These are phyloP conservation scores for Phoeniculus purpureus DNA, from an alignment of 2,797 vertebrate genomes.

Conservation along the genomic window DNA sequence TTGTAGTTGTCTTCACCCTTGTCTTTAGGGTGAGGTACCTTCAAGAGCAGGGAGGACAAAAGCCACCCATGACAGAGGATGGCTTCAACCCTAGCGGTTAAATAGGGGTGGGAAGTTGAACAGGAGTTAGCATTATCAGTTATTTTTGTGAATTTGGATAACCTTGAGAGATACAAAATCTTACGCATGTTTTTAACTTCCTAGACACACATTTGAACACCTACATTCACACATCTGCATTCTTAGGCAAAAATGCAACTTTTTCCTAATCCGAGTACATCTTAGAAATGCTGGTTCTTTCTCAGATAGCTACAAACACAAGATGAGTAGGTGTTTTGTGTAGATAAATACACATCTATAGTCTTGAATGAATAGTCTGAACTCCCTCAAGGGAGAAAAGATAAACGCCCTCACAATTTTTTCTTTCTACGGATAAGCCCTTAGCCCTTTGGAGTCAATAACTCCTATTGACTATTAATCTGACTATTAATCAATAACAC, in stretches of 20 bases:
- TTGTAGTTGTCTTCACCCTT: not conserved
- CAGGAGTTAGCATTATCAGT: accelerated
- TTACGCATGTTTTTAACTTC: not conserved
- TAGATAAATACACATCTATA: not conserved
- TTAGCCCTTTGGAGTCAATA: not conserved
- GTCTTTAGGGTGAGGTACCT: not conserved
- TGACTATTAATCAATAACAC: not conserved
- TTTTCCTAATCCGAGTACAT: not conserved
- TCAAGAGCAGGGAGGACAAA: not conserved
- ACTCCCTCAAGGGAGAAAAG: not conserved
- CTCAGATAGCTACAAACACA: not conserved
- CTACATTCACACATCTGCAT: not conserved
- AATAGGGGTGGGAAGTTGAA: not conserved
- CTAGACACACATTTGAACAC: not conserved
- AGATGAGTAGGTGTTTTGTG: not conserved
- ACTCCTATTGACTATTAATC: not conserved
- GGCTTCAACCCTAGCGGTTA: not conserved
- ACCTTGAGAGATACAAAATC: not conserved
- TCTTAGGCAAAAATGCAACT: not conserved
- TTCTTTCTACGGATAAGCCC: not conserved
- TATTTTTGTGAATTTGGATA: not conserved
- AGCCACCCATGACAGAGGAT: accelerated
- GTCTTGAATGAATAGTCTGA: not conserved
- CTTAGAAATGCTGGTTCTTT: not conserved
- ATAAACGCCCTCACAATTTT: not conserved